Conservation (phyloP, 2,113 vertebrate species). For the Platysteira castanea region DNA sequence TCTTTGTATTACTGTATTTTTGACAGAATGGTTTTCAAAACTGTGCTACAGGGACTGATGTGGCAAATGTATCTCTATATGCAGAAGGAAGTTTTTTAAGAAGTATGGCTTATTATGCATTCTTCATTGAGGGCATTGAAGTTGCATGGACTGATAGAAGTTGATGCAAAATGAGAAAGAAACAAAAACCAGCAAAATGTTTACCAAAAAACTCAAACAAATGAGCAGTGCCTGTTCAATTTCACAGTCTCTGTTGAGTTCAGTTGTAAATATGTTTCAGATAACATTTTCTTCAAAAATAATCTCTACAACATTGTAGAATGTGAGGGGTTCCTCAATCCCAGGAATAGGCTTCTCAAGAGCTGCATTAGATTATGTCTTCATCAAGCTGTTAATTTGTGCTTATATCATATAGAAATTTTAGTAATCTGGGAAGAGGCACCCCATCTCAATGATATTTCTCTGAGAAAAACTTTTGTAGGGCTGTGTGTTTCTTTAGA, state of each 20-base stretch:
- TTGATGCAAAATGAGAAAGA: constrained; percentile 89
- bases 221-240: constrained; percentile 99
- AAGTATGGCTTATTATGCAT: constrained; percentile 87
- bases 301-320: constrained; percentile 80
- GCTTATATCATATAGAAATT: constrained; percentile 84
- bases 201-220: constrained; percentile 94
- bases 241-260: constrained; percentile 96
- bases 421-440: constrained; percentile 84
- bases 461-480: constrained; percentile 85
- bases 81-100: constrained; percentile 81
- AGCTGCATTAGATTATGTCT: constrained; percentile 80
- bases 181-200: constrained; percentile 96
- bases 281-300: constrained; percentile 87
- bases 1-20: constrained; percentile 88
- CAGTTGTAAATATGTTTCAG: constrained; percentile 97
- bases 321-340: constrained; percentile 84
- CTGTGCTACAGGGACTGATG: constrained; percentile 86
- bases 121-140: constrained; percentile 92
- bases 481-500: constrained; percentile 93
- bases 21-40: constrained; percentile 84
- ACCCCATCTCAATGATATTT: constrained; percentile 84
- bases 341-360: constrained; percentile 77
- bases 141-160: constrained; percentile 89
- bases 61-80: constrained; percentile 82
- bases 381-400: constrained; percentile 84